Percentiles rank a stretch among this genome's conserved stretches.
Evolutionary conservation across 2,888 invertebrate genomes (phyloP).

Genomic region (Plebejus argus): DNA sequence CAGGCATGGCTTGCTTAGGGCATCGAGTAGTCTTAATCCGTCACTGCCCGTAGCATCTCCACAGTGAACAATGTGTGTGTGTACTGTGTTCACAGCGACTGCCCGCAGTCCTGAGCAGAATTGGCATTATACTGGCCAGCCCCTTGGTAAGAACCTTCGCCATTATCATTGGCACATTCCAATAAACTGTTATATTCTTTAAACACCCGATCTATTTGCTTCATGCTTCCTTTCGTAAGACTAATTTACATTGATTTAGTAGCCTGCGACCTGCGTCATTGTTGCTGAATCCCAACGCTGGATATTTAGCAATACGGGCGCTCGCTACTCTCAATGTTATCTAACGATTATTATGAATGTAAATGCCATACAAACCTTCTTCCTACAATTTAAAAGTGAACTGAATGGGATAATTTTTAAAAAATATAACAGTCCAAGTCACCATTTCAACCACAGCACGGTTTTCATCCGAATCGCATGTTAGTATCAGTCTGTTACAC

Average conservation of each 20-base stretch:
- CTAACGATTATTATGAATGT: not conserved
- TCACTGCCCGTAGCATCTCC: conserved; percentile 62
- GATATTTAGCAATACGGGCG: not conserved
- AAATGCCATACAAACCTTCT: not conserved
- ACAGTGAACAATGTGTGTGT: conserved; percentile 81
- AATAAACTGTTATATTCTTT: conserved; percentile 60
- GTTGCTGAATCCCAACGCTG: not conserved
- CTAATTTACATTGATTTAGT: not conserved
- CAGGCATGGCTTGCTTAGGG: too few species aligned
- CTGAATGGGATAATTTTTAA: conserved; percentile 41
- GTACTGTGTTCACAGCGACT: conserved; percentile 93
- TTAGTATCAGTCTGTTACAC: conserved; percentile 28
- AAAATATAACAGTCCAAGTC: conserved; percentile 48
- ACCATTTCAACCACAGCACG: conserved; percentile 50
- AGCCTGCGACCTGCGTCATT: not conserved
- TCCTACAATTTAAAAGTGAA: not conserved
- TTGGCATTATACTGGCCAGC: conserved; percentile 97
- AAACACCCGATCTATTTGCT: not conserved
- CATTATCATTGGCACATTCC: conserved; percentile 75
- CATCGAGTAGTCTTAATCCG: too few species aligned
- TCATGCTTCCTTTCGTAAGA: not conserved
- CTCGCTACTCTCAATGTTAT: not conserved
- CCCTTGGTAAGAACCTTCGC: conserved; percentile 91
- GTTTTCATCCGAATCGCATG: conserved; percentile 49
- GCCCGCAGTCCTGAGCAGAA: conserved; percentile 97